Conservation (phyloP, 2,113 vertebrate species). For the Pelusios castaneus region DNA sequence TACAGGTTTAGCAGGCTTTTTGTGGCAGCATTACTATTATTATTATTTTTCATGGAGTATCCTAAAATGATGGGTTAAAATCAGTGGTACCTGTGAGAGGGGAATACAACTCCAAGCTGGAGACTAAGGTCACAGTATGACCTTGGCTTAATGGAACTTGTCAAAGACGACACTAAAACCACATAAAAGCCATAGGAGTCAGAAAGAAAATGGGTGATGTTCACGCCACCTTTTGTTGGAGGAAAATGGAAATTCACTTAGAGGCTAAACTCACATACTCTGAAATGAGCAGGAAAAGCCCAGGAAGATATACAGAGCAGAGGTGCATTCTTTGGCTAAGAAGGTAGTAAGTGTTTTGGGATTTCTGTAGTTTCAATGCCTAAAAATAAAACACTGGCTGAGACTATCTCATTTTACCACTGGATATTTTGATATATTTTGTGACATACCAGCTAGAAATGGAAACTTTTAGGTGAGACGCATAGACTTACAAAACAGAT, state of each 20-base stretch:
- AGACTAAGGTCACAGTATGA: too few relatives aligned
- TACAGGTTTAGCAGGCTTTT: neutral
- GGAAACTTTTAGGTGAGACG: neutral
- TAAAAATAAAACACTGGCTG: too few relatives aligned
- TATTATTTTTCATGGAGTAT: neutral
- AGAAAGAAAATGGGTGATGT: rapidly evolving
- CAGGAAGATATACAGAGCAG: too few relatives aligned
- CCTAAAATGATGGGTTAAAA: neutral
- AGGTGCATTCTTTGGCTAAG: too few relatives aligned
- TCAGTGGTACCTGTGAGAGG: neutral
- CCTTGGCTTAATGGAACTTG: neutral
- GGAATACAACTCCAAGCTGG: too few relatives aligned
- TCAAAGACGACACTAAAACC: neutral
- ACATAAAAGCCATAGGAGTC: neutral
- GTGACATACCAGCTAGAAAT: too few relatives aligned
- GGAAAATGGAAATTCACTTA: neutral
- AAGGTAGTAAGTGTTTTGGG: too few relatives aligned
- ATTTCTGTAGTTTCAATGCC: too few relatives aligned
- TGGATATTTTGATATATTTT: too few relatives aligned
- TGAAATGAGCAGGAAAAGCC: too few relatives aligned
- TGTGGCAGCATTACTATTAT: neutral
- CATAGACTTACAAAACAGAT: neutral
- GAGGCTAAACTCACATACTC: neutral
- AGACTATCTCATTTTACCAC: too few relatives aligned
- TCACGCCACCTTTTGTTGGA: neutral